A percentile compares a stretch with the other conserved stretches of the same genome.
These are phyloP conservation scores for Caenorhabditis zanzibari DNA, from an alignment of 2,888 invertebrate species.

Conservation along the genomic window DNA sequence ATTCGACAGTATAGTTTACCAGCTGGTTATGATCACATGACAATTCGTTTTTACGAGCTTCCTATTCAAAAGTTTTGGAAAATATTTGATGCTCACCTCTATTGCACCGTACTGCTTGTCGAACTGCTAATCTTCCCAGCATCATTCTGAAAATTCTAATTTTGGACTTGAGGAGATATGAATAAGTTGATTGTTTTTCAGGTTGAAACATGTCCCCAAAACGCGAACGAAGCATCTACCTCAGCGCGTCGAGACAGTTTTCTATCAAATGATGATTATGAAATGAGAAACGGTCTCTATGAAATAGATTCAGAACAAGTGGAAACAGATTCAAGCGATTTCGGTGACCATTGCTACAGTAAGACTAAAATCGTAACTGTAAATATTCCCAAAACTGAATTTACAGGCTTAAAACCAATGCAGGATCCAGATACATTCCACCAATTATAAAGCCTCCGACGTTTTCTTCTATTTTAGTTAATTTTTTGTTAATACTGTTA, in stretches of 20 bases:
- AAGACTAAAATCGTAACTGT: too few species aligned
- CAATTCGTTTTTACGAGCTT: too few species aligned
- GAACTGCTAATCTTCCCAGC: slow-evolving; percentile 47
- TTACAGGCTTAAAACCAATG: too few species aligned
- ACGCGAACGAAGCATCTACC: not conserved
- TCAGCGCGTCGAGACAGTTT: not conserved
- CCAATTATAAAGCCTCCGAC: too few species aligned
- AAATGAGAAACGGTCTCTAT: not conserved
- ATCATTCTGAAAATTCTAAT: slow-evolving; percentile 36
- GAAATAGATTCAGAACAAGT: not conserved
- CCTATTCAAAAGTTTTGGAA: not conserved
- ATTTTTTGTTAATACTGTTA: too few species aligned
- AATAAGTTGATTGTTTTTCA: not conserved
- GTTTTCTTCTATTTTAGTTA: too few species aligned
- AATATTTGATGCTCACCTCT: slow-evolving; percentile 11
- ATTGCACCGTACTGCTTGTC: slow-evolving; percentile 19
- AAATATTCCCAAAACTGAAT: too few species aligned
- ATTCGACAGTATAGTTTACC: not conserved
- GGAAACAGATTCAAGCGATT: too few species aligned
- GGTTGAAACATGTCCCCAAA: not conserved
- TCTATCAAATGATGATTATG: not conserved
- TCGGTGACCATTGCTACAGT: too few species aligned
- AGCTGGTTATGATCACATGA: slow-evolving; percentile 8
- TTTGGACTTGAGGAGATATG: not conserved
- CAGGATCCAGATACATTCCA: too few species aligned